These are phyloP conservation scores for Macaca nemestrina DNA, from an alignment of 2,113 vertebrate species.

Conservation along the genomic window DNA sequence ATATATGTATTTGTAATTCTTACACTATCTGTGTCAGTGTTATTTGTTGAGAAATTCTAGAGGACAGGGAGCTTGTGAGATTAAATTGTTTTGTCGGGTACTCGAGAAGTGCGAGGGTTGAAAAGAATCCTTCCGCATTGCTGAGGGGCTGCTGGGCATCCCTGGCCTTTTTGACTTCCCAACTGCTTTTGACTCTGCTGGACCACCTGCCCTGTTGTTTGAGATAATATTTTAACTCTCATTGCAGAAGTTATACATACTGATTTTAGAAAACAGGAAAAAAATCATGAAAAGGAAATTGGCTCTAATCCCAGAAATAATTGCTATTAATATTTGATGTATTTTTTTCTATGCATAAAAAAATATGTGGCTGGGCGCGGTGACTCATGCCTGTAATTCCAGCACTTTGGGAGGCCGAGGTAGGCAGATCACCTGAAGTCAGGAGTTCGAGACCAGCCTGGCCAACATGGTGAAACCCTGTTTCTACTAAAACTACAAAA, in stretches of 20 bases:
- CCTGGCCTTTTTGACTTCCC: background rate
- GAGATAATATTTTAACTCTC: slow-evolving; percentile 7
- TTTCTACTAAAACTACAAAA: too few relatives aligned
- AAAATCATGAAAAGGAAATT: background rate
- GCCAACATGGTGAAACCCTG: too few relatives aligned
- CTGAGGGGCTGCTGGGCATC: background rate
- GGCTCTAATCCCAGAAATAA: slow-evolving; percentile 12
- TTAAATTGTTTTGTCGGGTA: slow-evolving; percentile 13
- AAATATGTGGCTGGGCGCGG: too few relatives aligned
- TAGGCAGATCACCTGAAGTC: too few relatives aligned
- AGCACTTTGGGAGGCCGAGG: too few relatives aligned
- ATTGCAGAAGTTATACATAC: background rate
- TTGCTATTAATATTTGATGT: slow-evolving; percentile 1
- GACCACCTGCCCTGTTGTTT: background rate
- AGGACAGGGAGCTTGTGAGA: slow-evolving; percentile 25
- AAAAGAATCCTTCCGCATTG: background rate
- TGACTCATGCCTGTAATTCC: too few relatives aligned
- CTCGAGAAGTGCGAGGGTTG: background rate
- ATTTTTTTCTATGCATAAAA: background rate
- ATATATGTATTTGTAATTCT: slow-evolving; percentile 51
- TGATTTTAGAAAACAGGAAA: slow-evolving; percentile 37
- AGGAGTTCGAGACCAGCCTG: too few relatives aligned
- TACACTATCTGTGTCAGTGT: slow-evolving; percentile 24
- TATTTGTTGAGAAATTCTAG: slow-evolving; percentile 50
- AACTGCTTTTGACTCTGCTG: background rate